Percentiles rank a stretch among this genome's conserved stretches.
Conservation (phyloP, 2,113 vertebrate species). For the Ariopsis seemanni region DNA sequence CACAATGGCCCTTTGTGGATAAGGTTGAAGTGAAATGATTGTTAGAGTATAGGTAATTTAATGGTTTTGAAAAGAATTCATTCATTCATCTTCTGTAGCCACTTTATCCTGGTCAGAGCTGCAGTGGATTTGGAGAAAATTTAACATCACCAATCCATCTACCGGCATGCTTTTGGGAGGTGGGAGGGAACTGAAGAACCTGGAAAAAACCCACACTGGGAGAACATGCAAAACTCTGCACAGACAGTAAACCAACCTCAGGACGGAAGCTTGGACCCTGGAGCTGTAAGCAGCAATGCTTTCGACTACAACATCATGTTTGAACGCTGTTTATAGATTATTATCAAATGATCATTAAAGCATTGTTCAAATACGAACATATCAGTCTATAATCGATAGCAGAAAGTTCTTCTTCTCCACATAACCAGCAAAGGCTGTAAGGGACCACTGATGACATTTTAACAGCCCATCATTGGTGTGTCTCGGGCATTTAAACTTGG, state of each 20-base stretch:
- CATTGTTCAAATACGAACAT: neutral
- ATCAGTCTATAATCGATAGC: neutral
- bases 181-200: neutral
- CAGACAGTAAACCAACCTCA: neutral
- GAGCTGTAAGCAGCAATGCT: neutral
- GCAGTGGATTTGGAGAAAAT: neutral
- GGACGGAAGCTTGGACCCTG: neutral
- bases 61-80: neutral
- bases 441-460: too few relatives aligned
- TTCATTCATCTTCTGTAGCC: neutral
- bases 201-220: neutral
- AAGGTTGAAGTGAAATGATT: neutral
- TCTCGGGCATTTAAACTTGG: too few relatives aligned
- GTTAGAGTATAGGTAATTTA: neutral
- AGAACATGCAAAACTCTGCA: neutral
- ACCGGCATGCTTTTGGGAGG: neutral
- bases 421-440: too few relatives aligned
- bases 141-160: neutral
- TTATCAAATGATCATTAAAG: neutral
- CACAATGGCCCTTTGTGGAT: neutral
- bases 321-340: neutral
- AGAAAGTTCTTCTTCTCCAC: neutral
- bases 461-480: too few relatives aligned
- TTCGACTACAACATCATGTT: neutral
- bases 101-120: neutral